These are phyloP conservation scores for Tyto alba DNA, from an alignment of 2,113 vertebrate species.

Conservation along the genomic window DNA sequence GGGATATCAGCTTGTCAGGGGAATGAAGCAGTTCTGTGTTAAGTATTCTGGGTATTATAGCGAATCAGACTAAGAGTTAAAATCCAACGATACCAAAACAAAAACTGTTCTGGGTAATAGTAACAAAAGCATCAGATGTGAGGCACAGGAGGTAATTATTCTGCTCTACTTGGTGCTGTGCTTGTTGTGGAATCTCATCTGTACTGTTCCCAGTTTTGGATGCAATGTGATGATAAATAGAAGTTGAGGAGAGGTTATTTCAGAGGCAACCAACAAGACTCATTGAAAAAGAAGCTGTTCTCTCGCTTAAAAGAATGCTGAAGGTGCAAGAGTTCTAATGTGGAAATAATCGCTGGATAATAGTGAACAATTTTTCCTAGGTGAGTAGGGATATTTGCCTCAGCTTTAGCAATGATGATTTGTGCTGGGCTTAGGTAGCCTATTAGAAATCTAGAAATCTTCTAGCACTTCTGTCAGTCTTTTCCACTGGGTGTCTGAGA, in stretches of 20 bases:
- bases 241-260: neutral
- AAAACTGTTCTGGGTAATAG: neutral
- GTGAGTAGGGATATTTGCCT: neutral
- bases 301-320: neutral
- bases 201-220: neutral
- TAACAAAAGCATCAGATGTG: constrained; percentile 29
- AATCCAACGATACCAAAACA: neutral
- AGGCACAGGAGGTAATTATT: constrained; percentile 58
- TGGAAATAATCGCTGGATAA: neutral
- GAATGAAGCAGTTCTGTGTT: neutral
- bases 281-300: neutral
- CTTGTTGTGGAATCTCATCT: neutral
- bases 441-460: neutral
- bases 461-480: neutral
- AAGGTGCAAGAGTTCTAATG: neutral
- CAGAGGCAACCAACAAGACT: neutral
- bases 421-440: neutral
- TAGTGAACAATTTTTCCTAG: neutral
- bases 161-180: constrained; percentile 46
- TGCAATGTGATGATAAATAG: neutral
- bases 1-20: neutral
- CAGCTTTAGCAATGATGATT: neutral
- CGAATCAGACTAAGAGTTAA: neutral
- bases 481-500: neutral
- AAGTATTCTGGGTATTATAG: neutral